Percentiles rank a stretch among this genome's conserved stretches.
These are phyloP conservation scores for Gortyna flavago DNA, from an alignment of 2,888 invertebrate species.

Conservation along the genomic window DNA sequence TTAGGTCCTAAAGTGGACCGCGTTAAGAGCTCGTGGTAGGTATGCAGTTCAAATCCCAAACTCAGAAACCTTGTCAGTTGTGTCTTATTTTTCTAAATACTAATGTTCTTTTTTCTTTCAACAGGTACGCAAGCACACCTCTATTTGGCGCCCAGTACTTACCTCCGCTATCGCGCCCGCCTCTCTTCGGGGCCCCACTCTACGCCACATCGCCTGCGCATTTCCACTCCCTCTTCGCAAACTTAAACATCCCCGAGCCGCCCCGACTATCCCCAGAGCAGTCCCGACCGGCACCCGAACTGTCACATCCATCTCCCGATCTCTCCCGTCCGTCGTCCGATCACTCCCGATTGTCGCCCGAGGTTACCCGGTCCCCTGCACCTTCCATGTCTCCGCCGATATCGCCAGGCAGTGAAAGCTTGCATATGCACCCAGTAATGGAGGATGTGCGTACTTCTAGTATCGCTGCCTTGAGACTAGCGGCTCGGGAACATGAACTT, in stretches of 20 bases:
- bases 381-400: conserved; percentile 89
- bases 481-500: conserved; percentile 97
- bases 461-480: conserved; percentile 95
- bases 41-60: not conserved
- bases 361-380: conserved; percentile 78
- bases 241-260: conserved; percentile 91
- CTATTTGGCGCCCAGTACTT: conserved; percentile 85
- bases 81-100: not conserved
- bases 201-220: conserved; percentile 90
- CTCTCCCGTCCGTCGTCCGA: conserved; percentile 72
- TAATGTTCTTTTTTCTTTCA: conserved; percentile 41
- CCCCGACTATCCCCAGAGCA: conserved; percentile 83
- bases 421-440: conserved; percentile 85
- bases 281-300: conserved; percentile 75
- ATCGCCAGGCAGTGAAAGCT: conserved; percentile 87
- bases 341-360: conserved; percentile 74
- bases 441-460: conserved; percentile 95
- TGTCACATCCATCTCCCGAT: conserved; percentile 77
- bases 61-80: not conserved
- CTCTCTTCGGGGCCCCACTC: conserved; percentile 84
- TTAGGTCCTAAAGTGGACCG: too few relatives aligned
- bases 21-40: too few relatives aligned
- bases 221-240: conserved; percentile 96
- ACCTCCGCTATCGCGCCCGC: conserved; percentile 82
- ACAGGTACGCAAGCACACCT: conserved; percentile 86